phyloP scores from a whole-genome alignment of 2,888 invertebrate genomes.

The Amiota communis region DNA sequence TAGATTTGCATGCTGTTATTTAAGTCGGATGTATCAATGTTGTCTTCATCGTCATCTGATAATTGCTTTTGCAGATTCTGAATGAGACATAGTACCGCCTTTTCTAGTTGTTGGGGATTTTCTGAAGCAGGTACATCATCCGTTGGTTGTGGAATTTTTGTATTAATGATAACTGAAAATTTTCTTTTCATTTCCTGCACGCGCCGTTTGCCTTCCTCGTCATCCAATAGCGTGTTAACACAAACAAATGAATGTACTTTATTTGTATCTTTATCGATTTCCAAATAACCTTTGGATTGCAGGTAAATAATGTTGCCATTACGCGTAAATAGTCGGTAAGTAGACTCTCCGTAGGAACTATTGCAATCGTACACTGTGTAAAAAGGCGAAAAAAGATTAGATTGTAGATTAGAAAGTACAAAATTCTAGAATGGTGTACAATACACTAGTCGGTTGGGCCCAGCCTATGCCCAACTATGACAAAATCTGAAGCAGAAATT shows the following conservation, averaged over 20 bases:
- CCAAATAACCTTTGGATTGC: constrained; percentile 87
- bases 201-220: constrained; percentile 82
- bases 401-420: constrained; percentile 4
- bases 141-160: constrained; percentile 71
- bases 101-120: constrained; percentile 81
- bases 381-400: constrained; percentile 20
- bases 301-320: constrained; percentile 90
- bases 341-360: constrained; percentile 88
- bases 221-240: constrained; percentile 84
- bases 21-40: constrained; percentile 30
- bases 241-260: constrained; percentile 90
- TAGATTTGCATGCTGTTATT: not conserved
- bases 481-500: too few species aligned
- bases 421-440: not conserved
- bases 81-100: constrained; percentile 82
- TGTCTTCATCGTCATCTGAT: constrained; percentile 53
- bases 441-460: not conserved
- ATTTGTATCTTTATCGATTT: constrained; percentile 84
- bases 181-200: constrained; percentile 86
- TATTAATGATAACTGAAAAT: constrained; percentile 81
- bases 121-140: constrained; percentile 77
- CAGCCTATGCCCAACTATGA: not conserved
- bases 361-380: constrained; percentile 86
- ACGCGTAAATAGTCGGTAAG: constrained; percentile 86
- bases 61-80: constrained; percentile 72